Base-by-base conservation (phyloP, 2,888 invertebrate species). In the Stegophylla sp. region DNA sequence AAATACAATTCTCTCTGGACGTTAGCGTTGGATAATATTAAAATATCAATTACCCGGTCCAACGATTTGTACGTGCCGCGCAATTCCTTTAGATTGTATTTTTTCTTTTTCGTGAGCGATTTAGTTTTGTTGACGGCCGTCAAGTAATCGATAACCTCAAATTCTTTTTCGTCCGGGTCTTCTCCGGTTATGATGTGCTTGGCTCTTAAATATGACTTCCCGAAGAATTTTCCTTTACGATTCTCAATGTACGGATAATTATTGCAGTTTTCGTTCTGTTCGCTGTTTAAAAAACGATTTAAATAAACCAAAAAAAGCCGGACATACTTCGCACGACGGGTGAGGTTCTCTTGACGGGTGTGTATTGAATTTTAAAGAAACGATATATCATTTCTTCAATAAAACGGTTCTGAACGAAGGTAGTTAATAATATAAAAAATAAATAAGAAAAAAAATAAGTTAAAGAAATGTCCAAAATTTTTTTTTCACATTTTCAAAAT, bases 31-130 rank as follows among this genome's bases (percentile, higher is more conserved):
- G n/a, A n/a, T n/a, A n/a, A n/a, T n/a, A n/a, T n/a, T n/a, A n/a
- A n/a, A n/a, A n/a, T n/a, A n/a, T n/a, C n/a, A 34, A 34, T 34
- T 64, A 75, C 77, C 69, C 56, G 20, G 45, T 79, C 77, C 5
- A 79, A 51, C 0, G 1, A 4, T 23, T 53, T n/a, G n/a, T 17
- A 76, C 1, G 17, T 41, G 41, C 66, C 75, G 3, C 41, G 53
- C 10, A 76, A 26, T 53, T 53, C 48, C 17, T 5, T 43, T 53
- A 76, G 13, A 53, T 66, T 26, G 1, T 1, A 51, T 17, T 66
- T 76, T 20, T 17, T 20, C 53, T 41, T 26, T 41, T 53, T 76
- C 3, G 41, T 13, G 0, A 7, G 1, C 10, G 10, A 12, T 66
- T 66, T 76, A 7, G 66, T 51, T 66, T 66, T 76, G 41, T 43